These are phyloP conservation scores for Actinia tenebrosa DNA, from an alignment of 64 coral and sea anemone genomes.

Conservation along the genomic window DNA sequence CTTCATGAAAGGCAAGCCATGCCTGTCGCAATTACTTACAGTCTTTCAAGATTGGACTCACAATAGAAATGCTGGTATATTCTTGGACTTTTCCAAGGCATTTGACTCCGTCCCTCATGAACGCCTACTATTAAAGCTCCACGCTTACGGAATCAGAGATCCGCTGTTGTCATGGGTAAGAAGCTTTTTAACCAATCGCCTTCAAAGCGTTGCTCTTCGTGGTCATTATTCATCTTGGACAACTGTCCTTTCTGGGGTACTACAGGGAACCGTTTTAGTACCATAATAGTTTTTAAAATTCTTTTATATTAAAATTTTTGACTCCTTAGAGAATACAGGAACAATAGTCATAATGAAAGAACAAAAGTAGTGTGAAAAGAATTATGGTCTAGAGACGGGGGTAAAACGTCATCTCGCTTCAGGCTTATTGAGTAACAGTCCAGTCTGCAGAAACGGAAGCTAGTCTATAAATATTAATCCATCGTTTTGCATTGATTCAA, in stretches of 20 bases:
- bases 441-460: too few relatives aligned
- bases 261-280: neutral
- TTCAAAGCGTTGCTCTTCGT: constrained; percentile 11
- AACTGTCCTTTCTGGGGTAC: constrained; percentile 14
- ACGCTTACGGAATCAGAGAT: neutral
- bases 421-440: too few relatives aligned
- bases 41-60: constrained; percentile 11
- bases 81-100: neutral
- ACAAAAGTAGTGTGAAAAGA: too few relatives aligned
- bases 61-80: neutral
- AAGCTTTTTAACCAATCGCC: constrained; percentile 19
- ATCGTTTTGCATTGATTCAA: too few relatives aligned
- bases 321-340: too few relatives aligned
- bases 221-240: constrained; percentile 15
- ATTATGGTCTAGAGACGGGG: too few relatives aligned
- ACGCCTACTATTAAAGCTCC: neutral
- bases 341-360: too few relatives aligned
- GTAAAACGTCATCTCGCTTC: too few relatives aligned
- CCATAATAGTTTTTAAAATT: too few relatives aligned
- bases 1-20: neutral
- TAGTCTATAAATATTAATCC: too few relatives aligned
- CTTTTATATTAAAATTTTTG: too few relatives aligned
- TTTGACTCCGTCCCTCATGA: neutral
- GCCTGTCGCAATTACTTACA: neutral
- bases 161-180: constrained; percentile 22